Evolutionary conservation across 2,113 vertebrate genomes (phyloP), one percentile per base, ranked within the genome.

Genomic region (Anthoscopus minutus): DNA sequence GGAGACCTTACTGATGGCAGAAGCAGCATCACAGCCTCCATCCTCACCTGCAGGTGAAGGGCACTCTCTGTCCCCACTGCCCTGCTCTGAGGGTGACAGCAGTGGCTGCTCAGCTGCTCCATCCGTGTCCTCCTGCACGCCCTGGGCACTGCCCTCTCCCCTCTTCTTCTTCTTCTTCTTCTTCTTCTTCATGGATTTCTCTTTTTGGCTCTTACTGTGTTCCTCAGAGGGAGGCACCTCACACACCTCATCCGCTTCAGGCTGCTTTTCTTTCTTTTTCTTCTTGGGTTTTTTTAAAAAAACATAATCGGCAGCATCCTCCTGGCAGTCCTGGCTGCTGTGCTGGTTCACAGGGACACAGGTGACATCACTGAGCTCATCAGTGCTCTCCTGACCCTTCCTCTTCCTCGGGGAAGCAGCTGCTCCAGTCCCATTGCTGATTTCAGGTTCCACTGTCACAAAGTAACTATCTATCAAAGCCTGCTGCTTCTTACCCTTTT

Each of bases 161-260:
- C 61, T 61, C 10, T 42, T 42, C 42, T 42, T 42, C 44, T 12
- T 61, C 37, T 28, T 60, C 37, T 66, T 94, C 76, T 78, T 92
- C 84, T 25, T 58, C 11, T 81, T 90, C 79, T 74, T 61, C 1
- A 40, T 93, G 27, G 4, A 0, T 37, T 37, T 80, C 67, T 47
- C 3, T 10, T 1, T 10, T 7, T 19, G 35, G 5, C 11, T 20
- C 51, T 22, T 2, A 16, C 2, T 8, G 1, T 4, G 7, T 2
- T 23, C 22, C 42, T 92, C 28, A 6, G 25, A 33, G 4, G 45
- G 38, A 37, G 67, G 40, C 53, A 6, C 21, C 74, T 80, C 74
- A 16, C 25, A 7, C 40, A 1, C 25, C 74, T 53, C 51, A 0
- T 8, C 10, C 1, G 0, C 81, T 7, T 47, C n/a, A 60, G 15